Evolutionary conservation across 2,888 invertebrate genomes (phyloP).

Genomic region (Heliconius aoede): DNA sequence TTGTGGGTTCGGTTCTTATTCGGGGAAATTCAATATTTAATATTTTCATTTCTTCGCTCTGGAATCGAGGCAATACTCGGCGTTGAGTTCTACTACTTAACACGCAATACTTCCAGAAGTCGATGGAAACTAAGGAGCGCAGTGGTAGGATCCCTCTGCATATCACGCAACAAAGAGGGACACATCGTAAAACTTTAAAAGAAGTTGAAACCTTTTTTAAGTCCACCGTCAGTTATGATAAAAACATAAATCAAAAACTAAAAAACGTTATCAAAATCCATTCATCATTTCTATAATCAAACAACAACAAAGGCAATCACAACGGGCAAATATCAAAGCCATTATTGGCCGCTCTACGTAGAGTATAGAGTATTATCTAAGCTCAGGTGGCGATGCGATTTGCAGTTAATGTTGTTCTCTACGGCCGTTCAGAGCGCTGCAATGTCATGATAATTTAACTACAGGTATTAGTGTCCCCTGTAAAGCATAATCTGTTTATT

Average conservation of each 20-base stretch:
- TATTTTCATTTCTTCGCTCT: no score
- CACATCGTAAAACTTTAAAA: no score
- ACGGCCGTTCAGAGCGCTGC: constrained; percentile 30
- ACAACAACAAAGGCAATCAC: neutral
- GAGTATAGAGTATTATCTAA: constrained; percentile 35
- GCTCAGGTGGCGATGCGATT: constrained; percentile 47
- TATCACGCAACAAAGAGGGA: no score
- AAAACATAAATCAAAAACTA: no score
- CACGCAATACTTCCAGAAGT: no score
- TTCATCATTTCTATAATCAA: neutral
- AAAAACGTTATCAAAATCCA: neutral
- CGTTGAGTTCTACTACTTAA: no score
- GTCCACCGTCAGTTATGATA: neutral
- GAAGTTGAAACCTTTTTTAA: neutral
- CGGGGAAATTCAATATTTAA: no score
- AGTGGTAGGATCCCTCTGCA: no score
- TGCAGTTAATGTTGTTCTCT: constrained; percentile 44
- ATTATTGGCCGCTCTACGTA: neutral
- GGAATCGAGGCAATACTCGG: no score
- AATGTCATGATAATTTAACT: constrained; percentile 39
- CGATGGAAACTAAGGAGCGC: neutral
- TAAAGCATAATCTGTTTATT: neutral
- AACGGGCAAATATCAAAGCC: neutral
- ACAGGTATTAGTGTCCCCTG: constrained; percentile 17
- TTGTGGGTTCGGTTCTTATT: no score